phyloP scores from a whole-genome alignment of 2,113 vertebrate species.

The Rhinopomastus cyanomelas region DNA sequence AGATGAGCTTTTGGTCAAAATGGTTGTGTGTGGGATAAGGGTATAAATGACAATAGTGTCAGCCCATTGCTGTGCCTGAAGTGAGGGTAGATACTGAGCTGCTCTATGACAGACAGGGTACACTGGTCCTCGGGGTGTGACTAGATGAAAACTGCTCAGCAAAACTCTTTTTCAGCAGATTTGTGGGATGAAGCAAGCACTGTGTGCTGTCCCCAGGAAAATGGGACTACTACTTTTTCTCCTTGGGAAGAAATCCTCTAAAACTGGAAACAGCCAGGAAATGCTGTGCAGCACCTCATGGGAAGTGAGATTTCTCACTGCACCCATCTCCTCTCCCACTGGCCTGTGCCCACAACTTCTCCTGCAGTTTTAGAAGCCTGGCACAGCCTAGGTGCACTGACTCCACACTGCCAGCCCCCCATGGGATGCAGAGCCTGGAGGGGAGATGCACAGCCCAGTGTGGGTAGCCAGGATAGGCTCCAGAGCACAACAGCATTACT shows the following conservation, averaged over 20 bases:
- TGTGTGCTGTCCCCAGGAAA: background rate
- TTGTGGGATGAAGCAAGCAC: background rate
- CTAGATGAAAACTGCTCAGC: background rate
- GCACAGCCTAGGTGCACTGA: background rate
- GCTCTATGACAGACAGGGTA: background rate
- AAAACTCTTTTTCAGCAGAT: background rate
- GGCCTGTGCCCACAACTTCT: background rate
- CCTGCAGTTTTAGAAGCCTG: background rate
- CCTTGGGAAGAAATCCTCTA: background rate
- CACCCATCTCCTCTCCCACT: background rate
- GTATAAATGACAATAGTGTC: background rate
- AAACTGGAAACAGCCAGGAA: constrained; percentile 36
- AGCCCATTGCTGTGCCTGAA: accelerated
- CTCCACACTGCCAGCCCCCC: background rate
- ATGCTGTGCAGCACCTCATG: background rate
- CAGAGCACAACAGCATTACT: accelerated
- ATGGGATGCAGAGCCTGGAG: background rate
- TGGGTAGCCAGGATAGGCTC: accelerated
- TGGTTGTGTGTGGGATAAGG: background rate
- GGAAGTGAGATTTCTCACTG: constrained; percentile 18
- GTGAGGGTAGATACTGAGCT: background rate
- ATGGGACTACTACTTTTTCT: constrained; percentile 11
- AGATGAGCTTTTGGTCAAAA: background rate
- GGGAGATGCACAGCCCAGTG: background rate
- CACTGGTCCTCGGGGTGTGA: background rate